Base-by-base conservation (phyloP, 37 sponge, comb jelly and placozoan species). In the Axinella damicornis region DNA sequence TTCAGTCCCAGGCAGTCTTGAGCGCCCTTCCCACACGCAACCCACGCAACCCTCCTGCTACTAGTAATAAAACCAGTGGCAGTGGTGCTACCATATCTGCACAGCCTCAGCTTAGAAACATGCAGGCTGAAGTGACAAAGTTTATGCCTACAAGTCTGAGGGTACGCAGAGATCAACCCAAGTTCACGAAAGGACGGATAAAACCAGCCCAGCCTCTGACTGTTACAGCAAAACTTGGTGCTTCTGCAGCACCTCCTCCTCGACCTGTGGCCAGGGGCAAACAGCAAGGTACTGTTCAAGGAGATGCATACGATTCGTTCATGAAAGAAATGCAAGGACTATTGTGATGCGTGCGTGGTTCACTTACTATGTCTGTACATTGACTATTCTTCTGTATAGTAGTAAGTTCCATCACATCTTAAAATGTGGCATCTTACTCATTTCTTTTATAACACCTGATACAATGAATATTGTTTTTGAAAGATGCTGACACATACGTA, bases 301-400 rank as follows among this genome's bases (percentile, higher is more conserved):
- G 91, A 40, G 98, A 95, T 69, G 99, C 97, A 21, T 98, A 98
- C 71, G 79, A 89, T 37, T 81, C 91, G 27, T 98, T 98, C 54
- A 98, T 98, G 99, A 89, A 92, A 9, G 97, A 98, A 69, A 98
- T 98, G 97, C 80, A 94, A 71, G 93, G 90, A 64, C 83, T 98
- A 28, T 74, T 98, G 79, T 98, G 85, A 46, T 9, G 9, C n/a
- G n/a, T n/a, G n/a, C n/a, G n/a, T n/a, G n/a, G n/a, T n/a, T n/a
- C n/a, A n/a, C n/a, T n/a, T n/a, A n/a, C n/a, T n/a, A n/a, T n/a
- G n/a, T n/a, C n/a, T n/a, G n/a, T n/a, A n/a, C n/a, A n/a, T n/a
- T n/a, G n/a, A n/a, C n/a, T n/a, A n/a, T n/a, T n/a, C n/a, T n/a
- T n/a, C n/a, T n/a, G n/a, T n/a, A n/a, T n/a, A n/a, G n/a, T n/a